Evolutionary conservation across 2,888 invertebrate genomes (phyloP).

Genomic region (Tenthredo distinguenda): DNA sequence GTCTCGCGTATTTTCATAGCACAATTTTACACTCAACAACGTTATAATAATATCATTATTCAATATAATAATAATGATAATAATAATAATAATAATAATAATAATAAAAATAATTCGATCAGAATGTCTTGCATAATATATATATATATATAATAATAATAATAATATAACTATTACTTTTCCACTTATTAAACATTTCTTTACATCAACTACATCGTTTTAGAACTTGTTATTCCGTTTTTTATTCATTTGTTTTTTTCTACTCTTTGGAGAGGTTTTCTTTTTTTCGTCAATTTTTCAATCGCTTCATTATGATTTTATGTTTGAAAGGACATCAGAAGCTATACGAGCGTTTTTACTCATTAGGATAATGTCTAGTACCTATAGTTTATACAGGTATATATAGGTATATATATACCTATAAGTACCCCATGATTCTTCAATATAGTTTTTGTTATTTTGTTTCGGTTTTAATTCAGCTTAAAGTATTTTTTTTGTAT

Average conservation of each 20-base stretch:
- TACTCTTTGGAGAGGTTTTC: not conserved
- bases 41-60: not conserved
- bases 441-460: not conserved
- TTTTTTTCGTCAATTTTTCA: not conserved
- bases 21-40: constrained; percentile 10
- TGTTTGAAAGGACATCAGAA: not conserved
- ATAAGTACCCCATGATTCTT: not conserved
- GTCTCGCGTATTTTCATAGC: not conserved
- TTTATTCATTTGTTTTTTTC: not conserved
- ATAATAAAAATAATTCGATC: not conserved
- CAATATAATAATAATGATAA: not conserved
- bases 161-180: not conserved
- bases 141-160: not conserved
- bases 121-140: constrained; percentile 14
- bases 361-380: not conserved
- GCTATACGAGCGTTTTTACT: constrained; percentile 7
- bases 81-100: not conserved
- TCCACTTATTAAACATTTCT: not conserved
- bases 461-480: not conserved
- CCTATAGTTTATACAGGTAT: not conserved
- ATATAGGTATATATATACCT: not conserved
- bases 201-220: not conserved
- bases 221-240: not conserved
- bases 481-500: not conserved
- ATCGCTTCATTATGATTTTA: not conserved